Conservation (phyloP, 2,113 vertebrate species). For the Bubo scandiacus region DNA sequence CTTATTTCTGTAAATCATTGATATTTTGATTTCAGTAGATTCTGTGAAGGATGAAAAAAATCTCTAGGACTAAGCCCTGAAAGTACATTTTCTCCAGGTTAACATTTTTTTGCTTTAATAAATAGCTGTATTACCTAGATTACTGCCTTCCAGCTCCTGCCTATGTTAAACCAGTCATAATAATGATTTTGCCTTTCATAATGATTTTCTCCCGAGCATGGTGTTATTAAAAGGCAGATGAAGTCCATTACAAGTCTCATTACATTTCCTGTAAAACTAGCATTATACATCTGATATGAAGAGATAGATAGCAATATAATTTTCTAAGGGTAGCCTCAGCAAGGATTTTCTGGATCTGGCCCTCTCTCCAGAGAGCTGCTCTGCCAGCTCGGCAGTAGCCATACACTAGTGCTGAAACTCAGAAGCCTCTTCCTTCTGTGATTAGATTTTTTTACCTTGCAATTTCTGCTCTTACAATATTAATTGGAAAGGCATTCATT, state of each 20-base stretch:
- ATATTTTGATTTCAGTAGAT: not conserved
- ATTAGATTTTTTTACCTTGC: not conserved
- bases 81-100: not conserved
- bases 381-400: not conserved
- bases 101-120: not conserved
- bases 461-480: slow-evolving; percentile 5
- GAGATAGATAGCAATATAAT: not conserved
- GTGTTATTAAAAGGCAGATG: slow-evolving; percentile 30
- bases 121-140: not conserved
- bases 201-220: not conserved
- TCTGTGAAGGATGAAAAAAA: not conserved
- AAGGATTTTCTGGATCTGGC: not conserved
- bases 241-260: slow-evolving; percentile 30
- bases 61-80: not conserved
- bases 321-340: not conserved
- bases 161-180: not conserved
- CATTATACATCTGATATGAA: not conserved
- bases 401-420: not conserved
- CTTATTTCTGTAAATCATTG: not conserved
- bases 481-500: slow-evolving; percentile 21
- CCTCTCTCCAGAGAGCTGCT: not conserved
- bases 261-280: slow-evolving; percentile 12
- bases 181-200: slow-evolving; percentile 14
- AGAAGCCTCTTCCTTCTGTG: not conserved
- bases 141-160: not conserved